These are phyloP conservation scores for Eunapius fragilis DNA, from an alignment of 37 sponge, comb jelly and placozoan species.

Conservation along the genomic window DNA sequence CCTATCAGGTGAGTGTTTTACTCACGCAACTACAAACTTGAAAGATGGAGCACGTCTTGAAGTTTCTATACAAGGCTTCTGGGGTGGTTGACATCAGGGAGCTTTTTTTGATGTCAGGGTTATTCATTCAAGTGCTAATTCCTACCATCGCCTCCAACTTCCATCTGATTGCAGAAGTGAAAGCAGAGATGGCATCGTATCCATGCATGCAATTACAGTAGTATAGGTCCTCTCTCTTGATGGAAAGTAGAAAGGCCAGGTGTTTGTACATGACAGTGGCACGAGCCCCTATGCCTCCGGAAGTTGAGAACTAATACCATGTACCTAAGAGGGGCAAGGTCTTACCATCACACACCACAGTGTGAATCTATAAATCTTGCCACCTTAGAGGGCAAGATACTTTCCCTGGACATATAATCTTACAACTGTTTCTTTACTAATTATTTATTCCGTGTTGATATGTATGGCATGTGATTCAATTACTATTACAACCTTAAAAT, in stretches of 20 bases:
- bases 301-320: background rate
- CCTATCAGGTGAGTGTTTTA: constrained; percentile 6
- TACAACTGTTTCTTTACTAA: background rate
- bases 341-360: too few relatives aligned
- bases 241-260: background rate
- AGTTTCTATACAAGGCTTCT: constrained; percentile 16
- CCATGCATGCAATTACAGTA: too few relatives aligned
- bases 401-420: background rate
- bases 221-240: background rate
- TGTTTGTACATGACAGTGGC: background rate
- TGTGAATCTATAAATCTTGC: too few relatives aligned
- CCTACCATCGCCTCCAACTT: background rate
- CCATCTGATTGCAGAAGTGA: too few relatives aligned
- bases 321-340: too few relatives aligned
- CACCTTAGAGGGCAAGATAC: background rate
- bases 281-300: background rate
- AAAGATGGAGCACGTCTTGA: constrained; percentile 37
- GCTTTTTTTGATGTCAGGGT: constrained; percentile 40
- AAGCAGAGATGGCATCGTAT: too few relatives aligned
- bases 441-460: background rate
- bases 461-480: background rate
- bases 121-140: constrained; percentile 11
- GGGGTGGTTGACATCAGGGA: constrained; percentile 14
- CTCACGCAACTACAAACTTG: background rate
- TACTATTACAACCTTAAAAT: too few relatives aligned